Evolutionary conservation across 37 sponge, comb jelly and placozoan genomes (phyloP).

Genomic region (Cliona cf. orientalis): DNA sequence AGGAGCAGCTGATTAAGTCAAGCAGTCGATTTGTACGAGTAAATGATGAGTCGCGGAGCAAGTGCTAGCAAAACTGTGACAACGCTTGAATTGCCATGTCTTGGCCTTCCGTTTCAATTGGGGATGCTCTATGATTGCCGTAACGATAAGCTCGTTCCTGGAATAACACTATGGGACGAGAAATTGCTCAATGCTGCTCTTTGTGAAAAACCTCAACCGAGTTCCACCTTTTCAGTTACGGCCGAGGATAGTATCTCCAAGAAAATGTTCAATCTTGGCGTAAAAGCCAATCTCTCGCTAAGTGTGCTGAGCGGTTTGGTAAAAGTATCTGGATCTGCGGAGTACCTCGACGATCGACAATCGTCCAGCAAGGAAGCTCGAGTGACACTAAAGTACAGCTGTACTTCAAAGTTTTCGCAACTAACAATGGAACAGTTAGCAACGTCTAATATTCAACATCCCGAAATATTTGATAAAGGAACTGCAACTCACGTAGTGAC

Average conservation of each 20-base stretch:
- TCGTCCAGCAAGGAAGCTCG: conserved; percentile 45
- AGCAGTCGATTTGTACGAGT: too few species aligned
- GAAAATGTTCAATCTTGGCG: conserved; percentile 21
- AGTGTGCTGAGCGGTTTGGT: conserved; percentile 48
- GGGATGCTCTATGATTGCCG: conserved; percentile 63
- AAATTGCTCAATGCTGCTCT: conserved; percentile 9
- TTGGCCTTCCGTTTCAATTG: conserved; percentile 40
- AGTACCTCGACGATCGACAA: conserved; percentile 47
- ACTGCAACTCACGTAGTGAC: conserved; percentile 53
- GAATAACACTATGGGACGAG: conserved; percentile 37
- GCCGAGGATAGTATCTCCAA: conserved; percentile 32
- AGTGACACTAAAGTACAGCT: conserved; percentile 50
- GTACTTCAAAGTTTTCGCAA: conserved; percentile 23
- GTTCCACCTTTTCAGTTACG: conserved; percentile 21
- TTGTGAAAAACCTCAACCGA: not conserved
- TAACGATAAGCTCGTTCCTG: conserved; percentile 45
- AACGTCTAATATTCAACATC: conserved; percentile 10
- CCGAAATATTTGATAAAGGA: conserved; percentile 15
- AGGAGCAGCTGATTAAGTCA: too few species aligned
- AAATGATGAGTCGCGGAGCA: too few species aligned
- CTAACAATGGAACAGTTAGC: conserved; percentile 46
- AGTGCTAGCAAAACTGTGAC: too few species aligned
- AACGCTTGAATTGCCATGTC: too few species aligned
- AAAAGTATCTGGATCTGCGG: conserved; percentile 12
- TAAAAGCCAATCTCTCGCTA: conserved; percentile 27